Evolutionary conservation across 2,797 vertebrate species (phyloP).

Genomic region (Myripristis murdjan): DNA sequence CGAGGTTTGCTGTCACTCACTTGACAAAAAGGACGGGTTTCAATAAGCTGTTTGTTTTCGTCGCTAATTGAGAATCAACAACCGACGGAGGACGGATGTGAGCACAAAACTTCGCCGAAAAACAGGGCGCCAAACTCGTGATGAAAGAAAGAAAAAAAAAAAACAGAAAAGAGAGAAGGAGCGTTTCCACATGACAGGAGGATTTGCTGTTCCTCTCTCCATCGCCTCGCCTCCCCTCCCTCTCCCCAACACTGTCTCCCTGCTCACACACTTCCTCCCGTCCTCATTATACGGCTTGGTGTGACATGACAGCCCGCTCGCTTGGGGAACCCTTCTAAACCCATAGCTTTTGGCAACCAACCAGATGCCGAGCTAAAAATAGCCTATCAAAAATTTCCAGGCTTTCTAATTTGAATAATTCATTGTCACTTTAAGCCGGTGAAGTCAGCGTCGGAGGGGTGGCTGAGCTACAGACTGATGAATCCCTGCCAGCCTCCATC

Average conservation of each 20-base stretch:
- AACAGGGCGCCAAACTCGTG: slow-evolving; percentile 21
- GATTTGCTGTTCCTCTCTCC: slow-evolving; percentile 44
- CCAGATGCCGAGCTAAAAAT: slow-evolving; percentile 73
- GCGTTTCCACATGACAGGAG: slow-evolving; percentile 46
- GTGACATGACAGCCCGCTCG: slow-evolving; percentile 72
- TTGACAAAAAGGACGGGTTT: slow-evolving; percentile 45
- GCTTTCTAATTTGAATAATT: slow-evolving; percentile 76
- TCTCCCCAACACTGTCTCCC: slow-evolving; percentile 25
- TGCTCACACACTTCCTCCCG: slow-evolving; percentile 16
- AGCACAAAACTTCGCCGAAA: slow-evolving; percentile 10
- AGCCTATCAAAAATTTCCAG: slow-evolving; percentile 72
- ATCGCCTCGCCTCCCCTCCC: slow-evolving; percentile 17
- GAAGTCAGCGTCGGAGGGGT: slow-evolving; percentile 31
- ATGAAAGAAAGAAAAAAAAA: slow-evolving; percentile 39
- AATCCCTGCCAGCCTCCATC: slow-evolving; percentile 37
- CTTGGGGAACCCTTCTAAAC: slow-evolving; percentile 73
- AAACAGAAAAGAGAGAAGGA: no score
- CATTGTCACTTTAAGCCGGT: slow-evolving; percentile 61
- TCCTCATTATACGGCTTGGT: slow-evolving; percentile 63
- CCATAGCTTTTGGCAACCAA: slow-evolving; percentile 72
- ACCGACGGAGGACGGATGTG: slow-evolving; percentile 14
- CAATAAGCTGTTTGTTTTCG: slow-evolving; percentile 17
- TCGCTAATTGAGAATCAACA: slow-evolving; percentile 36
- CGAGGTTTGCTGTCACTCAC: slow-evolving; percentile 31
- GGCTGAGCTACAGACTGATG: slow-evolving; percentile 27